Evolutionary conservation across 2,113 vertebrate genomes (phyloP), one percentile per base, ranked within the genome.

Genomic region (Megaceryle torquata): DNA sequence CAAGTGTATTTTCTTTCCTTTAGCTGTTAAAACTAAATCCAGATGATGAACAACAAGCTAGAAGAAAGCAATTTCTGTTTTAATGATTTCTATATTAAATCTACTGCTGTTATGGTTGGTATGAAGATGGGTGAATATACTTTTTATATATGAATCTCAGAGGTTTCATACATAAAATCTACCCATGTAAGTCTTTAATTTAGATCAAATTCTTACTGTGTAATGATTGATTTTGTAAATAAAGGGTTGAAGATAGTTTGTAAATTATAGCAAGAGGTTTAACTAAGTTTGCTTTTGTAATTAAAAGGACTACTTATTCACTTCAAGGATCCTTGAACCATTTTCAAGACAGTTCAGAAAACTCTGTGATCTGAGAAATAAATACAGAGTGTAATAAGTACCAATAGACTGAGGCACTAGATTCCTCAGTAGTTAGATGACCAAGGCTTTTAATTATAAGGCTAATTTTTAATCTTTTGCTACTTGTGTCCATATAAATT

Each of bases 221-320:
- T 50, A 86, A 46, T 86, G 60, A 88, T 3, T 90, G 82, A 82
- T 93, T 95, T 88, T 75, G 29, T 94, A 93, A 90, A 90, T 74
- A 86, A 94, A 77, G 56, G 19, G 93, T 89, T 95, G 50, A 74
- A 78, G 69, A 68, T 11, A 59, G 26, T 54, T 77, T 86, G 5
- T 31, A 59, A 82, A 53, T 51, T 85, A 79, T 53, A 75, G 53
- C 48, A 93, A 74, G 51, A 90, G 31, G 16, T 93, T 95, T 93
- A 93, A 78, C 21, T 46, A 48, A 39, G 37, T 91, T 93, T 91
- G 51, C 43, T 72, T 94, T 96, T 89, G 63, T 87, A 94, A 94
- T 94, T 95, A 91, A 72, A 82, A 79, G 71, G 51, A 15, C 37
- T 91, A 69, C 26, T 21, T 31, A 74, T 93, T 92, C 15, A 3